These are phyloP conservation scores for Ormyrus thymus DNA, from an alignment of 2,888 invertebrate species.

Conservation along the genomic window DNA sequence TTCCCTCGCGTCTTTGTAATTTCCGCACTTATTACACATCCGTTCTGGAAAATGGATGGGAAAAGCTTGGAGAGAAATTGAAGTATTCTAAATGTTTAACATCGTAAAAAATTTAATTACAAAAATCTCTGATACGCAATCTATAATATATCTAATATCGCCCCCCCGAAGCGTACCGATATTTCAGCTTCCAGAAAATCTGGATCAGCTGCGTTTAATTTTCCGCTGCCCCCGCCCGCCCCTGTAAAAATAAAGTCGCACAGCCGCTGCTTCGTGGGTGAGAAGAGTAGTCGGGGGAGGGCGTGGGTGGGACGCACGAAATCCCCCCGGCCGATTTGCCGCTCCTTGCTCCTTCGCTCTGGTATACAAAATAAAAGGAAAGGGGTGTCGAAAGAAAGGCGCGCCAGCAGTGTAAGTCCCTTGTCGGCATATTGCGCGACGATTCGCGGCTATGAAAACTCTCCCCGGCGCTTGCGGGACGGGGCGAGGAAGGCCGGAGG, in stretches of 20 bases:
- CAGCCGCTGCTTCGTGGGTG: not conserved
- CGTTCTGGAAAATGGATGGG: no score
- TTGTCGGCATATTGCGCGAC: constrained; percentile 74
- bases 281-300: not conserved
- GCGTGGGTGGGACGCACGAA: constrained; percentile 7
- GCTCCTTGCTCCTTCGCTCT: not conserved
- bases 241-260: constrained; percentile 34
- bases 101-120: no score
- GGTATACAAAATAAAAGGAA: constrained; percentile 47
- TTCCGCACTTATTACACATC: no score
- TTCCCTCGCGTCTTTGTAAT: no score
- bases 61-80: no score
- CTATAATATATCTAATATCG: no score
- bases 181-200: no score
- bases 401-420: constrained; percentile 67
- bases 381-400: constrained; percentile 60
- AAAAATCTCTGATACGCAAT: no score
- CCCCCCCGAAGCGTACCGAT: no score
- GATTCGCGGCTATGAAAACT: constrained; percentile 74
- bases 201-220: no score
- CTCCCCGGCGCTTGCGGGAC: constrained; percentile 8
- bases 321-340: not conserved
- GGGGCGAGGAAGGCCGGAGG: constrained; percentile 33
- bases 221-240: not conserved
- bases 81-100: no score